Evolutionary conservation across 2,113 vertebrate species (phyloP), one percentile per base, ranked within the genome.

Genomic region (Spilogale gracilis): DNA sequence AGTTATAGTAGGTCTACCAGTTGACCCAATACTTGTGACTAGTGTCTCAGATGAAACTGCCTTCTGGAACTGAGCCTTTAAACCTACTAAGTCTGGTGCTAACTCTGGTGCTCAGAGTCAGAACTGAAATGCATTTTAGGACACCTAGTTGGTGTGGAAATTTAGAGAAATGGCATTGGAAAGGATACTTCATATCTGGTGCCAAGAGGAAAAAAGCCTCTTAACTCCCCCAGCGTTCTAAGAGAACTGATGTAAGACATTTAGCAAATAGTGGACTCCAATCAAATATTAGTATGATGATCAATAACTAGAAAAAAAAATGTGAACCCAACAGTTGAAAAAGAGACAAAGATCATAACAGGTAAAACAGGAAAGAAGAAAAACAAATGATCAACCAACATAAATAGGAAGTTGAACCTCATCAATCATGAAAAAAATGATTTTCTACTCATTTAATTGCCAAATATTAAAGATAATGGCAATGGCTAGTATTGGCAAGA

Each of bases 401-500:
- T 48, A 74, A 18, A 3, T 2, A 88, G 3, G 32, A 76, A 52
- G 10, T 6, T 82, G 58, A 69, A 48, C 3, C 7, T 45, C 56
- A 45, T 80, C 45, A 58, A 11, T 91, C 67, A 63, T 82, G 45
- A 76, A 25, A 76, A 9, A 80, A 50, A 16, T 80, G 25, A 79
- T 17, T 87, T 58, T 88, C 43, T 45, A 83, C 18, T 63, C 20
- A 45, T 32, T 52, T 56, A 50, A 91, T n/a, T 90, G 32, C 5
- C n/a, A 93, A 93, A 87, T 96, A 61, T 45, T 73, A 78, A 96
- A 89, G 92, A 48, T 73, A 79, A 94, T n/a, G 27, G 17, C 25
- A 78, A 30, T 13, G 21, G 3, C 67, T 18, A 23, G 17, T 78
- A 30, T n/a, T 43, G 9, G n/a, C 43, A 92, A 76, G 21, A n/a